Conservation (phyloP, 2,113 vertebrate genomes). For the Notechis scutatus region DNA sequence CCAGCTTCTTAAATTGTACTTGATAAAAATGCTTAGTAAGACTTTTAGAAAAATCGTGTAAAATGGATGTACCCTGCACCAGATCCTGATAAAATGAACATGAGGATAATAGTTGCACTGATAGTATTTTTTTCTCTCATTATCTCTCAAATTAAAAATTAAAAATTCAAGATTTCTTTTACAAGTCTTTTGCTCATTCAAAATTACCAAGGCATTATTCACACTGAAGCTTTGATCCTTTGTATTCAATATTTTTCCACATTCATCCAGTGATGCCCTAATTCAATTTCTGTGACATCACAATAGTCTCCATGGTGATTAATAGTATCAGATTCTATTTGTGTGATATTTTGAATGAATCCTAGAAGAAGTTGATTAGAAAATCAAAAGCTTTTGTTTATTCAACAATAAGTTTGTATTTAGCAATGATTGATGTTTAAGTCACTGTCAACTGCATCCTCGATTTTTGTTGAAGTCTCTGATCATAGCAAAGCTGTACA, state of each 20-base stretch:
- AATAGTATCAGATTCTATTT: constrained; percentile 61
- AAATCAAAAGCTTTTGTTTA: constrained; percentile 60
- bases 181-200: constrained; percentile 51
- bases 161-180: constrained; percentile 42
- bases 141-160: not conserved
- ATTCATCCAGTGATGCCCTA: constrained; percentile 61
- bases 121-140: constrained; percentile 2
- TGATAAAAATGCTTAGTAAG: not conserved
- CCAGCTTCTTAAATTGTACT: not conserved
- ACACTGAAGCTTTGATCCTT: constrained; percentile 56
- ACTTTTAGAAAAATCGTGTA: not conserved
- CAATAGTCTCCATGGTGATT: constrained; percentile 66
- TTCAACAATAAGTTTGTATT: constrained; percentile 61
- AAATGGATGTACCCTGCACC: not conserved
- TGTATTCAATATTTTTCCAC: constrained; percentile 53
- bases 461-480: constrained; percentile 36
- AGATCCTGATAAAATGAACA: not conserved
- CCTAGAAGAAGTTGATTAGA: constrained; percentile 53
- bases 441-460: constrained; percentile 44
- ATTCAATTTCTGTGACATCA: constrained; percentile 62
- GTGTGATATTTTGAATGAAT: constrained; percentile 58
- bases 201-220: constrained; percentile 55
- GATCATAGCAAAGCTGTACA: constrained; percentile 34
- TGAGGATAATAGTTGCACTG: too few species aligned
- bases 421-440: constrained; percentile 57